Conservation (phyloP, 2,888 invertebrate genomes). For the Lasioglossum pauxillum region DNA sequence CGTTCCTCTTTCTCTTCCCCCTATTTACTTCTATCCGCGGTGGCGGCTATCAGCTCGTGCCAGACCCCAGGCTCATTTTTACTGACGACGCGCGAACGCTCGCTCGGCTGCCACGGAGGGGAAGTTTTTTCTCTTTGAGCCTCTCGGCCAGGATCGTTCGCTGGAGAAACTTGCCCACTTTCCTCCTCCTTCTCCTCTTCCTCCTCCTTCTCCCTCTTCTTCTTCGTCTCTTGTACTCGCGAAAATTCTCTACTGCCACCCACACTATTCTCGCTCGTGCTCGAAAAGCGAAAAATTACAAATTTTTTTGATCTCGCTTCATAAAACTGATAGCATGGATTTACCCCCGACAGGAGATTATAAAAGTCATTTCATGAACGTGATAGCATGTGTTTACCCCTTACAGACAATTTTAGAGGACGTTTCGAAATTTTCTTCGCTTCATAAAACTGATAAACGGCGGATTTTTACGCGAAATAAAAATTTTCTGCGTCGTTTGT, state of each 20-base stretch:
- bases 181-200: neutral
- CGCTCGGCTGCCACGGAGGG: neutral
- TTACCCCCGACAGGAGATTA: too few species aligned
- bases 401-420: too few species aligned
- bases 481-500: too few species aligned
- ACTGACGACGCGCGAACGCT: slow-evolving; percentile 45
- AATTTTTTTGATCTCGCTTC: neutral
- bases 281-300: neutral
- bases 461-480: too few species aligned
- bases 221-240: neutral
- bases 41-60: slow-evolving; percentile 68
- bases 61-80: slow-evolving; percentile 62
- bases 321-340: neutral
- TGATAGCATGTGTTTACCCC: too few species aligned
- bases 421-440: neutral
- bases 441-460: too few species aligned
- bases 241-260: neutral
- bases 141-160: slow-evolving; percentile 14
- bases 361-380: too few species aligned
- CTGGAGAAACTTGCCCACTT: slow-evolving; percentile 6
- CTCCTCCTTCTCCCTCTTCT: neutral
- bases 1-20: slow-evolving; percentile 57
- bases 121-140: slow-evolving; percentile 8
- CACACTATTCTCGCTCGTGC: neutral
- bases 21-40: slow-evolving; percentile 55